These are phyloP conservation scores for Gryllus longicercus DNA, from an alignment of 2,888 invertebrate species.

Conservation along the genomic window DNA sequence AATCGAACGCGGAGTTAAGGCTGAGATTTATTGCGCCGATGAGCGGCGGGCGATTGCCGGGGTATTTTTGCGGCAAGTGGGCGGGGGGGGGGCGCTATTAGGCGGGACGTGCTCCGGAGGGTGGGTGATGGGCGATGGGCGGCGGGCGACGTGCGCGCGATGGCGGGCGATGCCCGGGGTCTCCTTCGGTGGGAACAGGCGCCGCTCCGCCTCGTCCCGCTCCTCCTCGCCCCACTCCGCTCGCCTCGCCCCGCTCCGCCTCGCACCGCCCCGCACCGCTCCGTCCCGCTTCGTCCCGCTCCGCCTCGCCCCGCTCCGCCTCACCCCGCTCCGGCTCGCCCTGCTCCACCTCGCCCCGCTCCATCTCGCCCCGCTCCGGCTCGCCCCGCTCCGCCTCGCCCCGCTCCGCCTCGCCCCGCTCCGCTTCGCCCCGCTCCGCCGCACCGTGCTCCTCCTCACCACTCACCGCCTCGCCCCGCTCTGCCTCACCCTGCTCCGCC, in stretches of 20 bases:
- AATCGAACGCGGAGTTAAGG: constrained; percentile 17
- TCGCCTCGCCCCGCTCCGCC: too few species aligned
- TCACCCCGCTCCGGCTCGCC: too few species aligned
- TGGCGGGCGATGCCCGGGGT: constrained; percentile 50
- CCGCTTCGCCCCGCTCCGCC: too few species aligned
- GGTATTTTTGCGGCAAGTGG: background rate
- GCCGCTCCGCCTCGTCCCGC: constrained; percentile 36
- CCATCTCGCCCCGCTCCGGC: constrained; percentile 38
- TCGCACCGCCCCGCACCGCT: constrained; percentile 41
- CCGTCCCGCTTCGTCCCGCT: background rate
- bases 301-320: background rate
- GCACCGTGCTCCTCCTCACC: too few species aligned
- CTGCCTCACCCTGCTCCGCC: constrained; percentile 69
- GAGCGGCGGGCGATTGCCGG: constrained; percentile 39
- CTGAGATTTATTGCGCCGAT: background rate
- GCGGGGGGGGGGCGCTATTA: constrained; percentile 18
- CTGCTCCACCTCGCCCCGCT: constrained; percentile 22
- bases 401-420: background rate
- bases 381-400: constrained; percentile 34
- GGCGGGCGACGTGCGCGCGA: background rate
- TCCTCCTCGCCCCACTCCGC: background rate
- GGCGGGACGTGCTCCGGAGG: background rate
- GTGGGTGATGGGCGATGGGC: background rate
- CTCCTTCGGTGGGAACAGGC: constrained; percentile 42
- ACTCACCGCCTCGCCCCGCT: constrained; percentile 46